Evolutionary conservation across 1,140 invertebrate species (phyloP).

Genomic region (Drosophila sp.): DNA sequence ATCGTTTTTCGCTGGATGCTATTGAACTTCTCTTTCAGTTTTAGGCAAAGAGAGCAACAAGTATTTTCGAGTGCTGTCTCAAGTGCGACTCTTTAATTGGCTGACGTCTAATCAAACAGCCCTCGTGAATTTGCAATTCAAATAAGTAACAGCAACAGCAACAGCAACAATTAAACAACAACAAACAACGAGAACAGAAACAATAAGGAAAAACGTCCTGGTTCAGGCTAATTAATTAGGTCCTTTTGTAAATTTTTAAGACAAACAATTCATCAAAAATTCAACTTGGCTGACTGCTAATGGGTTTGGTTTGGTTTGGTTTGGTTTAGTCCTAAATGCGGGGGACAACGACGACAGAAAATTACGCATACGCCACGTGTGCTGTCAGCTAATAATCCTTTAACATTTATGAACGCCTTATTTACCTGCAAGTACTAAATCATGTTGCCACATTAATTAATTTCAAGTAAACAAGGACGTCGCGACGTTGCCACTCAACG

Average conservation of each 20-base stretch:
- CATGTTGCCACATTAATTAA: constrained; percentile 81
- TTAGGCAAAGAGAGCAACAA: constrained; percentile 34
- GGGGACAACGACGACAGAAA: constrained; percentile 31
- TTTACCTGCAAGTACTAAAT: constrained; percentile 83
- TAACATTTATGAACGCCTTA: constrained; percentile 82
- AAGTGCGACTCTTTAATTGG: constrained; percentile 65
- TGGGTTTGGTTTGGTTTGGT: constrained; percentile 32
- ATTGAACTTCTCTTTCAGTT: constrained; percentile 43
- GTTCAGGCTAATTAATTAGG: constrained; percentile 78
- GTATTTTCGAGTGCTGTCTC: constrained; percentile 38
- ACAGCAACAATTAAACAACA: constrained; percentile 13
- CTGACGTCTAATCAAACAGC: constrained; percentile 69
- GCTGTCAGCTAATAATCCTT: constrained; percentile 82
- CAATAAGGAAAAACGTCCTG: constrained; percentile 30
- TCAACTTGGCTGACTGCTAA: constrained; percentile 55
- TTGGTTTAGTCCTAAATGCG: constrained; percentile 9
- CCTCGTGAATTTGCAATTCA: constrained; percentile 45
- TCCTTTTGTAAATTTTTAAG: constrained; percentile 76
- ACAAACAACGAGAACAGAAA: constrained; percentile 15
- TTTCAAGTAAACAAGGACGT: constrained; percentile 72
- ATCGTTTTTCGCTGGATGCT: constrained; percentile 5
- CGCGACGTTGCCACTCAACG: constrained; percentile 40
- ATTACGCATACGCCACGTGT: constrained; percentile 80
- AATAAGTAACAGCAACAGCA: constrained; percentile 43
- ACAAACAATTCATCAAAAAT: constrained; percentile 82